phyloP scores from a whole-genome alignment of 2,888 invertebrate genomes.

The Tetranychus piercei region DNA sequence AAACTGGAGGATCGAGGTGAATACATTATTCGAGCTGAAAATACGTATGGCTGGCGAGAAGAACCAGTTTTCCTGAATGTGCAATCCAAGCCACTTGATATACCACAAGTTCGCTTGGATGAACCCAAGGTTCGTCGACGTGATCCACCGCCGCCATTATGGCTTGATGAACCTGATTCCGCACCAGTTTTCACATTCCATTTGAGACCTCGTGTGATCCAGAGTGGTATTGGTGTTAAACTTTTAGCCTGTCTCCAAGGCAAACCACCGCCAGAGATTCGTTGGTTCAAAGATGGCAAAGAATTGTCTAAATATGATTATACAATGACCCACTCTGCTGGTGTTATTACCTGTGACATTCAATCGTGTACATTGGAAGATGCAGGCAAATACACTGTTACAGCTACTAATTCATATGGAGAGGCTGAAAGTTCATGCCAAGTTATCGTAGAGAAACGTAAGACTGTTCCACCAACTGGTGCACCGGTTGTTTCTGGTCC shows the following conservation, averaged over 20 bases:
- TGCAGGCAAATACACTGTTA: constrained; percentile 85
- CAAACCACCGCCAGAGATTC: constrained; percentile 76
- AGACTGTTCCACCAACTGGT: not conserved
- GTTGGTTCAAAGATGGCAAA: constrained; percentile 63
- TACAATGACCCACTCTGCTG: constrained; percentile 73
- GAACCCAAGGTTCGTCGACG: constrained; percentile 24
- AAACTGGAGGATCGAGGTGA: constrained; percentile 90
- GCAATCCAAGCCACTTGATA: constrained; percentile 51
- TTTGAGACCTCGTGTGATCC: constrained; percentile 93
- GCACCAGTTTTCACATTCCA: constrained; percentile 96
- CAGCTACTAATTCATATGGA: constrained; percentile 81
- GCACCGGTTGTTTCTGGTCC: constrained; percentile 1
- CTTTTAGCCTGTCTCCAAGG: constrained; percentile 88
- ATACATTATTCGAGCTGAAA: constrained; percentile 87
- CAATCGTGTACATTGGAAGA: constrained; percentile 80
- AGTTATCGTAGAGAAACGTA: constrained; percentile 58
- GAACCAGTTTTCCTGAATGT: constrained; percentile 92
- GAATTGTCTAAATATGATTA: constrained; percentile 79
- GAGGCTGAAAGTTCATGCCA: constrained; percentile 86
- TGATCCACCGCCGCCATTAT: constrained; percentile 38
- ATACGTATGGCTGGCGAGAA: constrained; percentile 84
- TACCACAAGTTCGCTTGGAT: constrained; percentile 44
- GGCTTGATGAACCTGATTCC: constrained; percentile 78
- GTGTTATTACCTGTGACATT: constrained; percentile 92
- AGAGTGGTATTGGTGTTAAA: constrained; percentile 78